These are phyloP conservation scores for Arnoldichthys spilopterus DNA, from an alignment of 2,797 vertebrate genomes.

Conservation along the genomic window DNA sequence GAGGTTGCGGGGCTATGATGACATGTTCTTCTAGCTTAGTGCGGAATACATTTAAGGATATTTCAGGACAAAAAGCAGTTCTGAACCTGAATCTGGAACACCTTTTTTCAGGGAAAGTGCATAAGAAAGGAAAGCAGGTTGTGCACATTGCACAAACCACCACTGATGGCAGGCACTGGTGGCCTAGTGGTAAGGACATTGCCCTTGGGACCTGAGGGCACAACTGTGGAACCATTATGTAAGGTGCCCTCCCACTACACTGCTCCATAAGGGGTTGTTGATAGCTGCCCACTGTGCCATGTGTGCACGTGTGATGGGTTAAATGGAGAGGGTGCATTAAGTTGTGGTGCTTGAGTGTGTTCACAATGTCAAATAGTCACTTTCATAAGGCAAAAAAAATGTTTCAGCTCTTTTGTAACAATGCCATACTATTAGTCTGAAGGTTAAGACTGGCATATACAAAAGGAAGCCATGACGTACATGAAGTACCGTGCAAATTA, in stretches of 20 bases:
- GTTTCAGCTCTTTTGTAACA: conserved; percentile 6
- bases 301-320: too few species aligned
- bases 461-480: neutral
- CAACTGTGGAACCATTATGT: too few species aligned
- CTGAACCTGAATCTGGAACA: neutral
- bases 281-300: too few species aligned
- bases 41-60: neutral
- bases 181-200: too few species aligned
- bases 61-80: neutral
- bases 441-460: conserved; percentile 7
- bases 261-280: too few species aligned
- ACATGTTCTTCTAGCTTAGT: neutral
- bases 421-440: conserved; percentile 4
- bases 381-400: conserved; percentile 1
- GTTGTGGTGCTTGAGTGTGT: too few species aligned
- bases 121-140: neutral
- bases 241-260: too few species aligned
- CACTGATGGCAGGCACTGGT: too few species aligned
- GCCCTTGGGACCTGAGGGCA: too few species aligned
- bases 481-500: conserved; percentile 21
- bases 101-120: too few species aligned
- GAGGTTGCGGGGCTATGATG: neutral
- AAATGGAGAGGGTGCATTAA: too few species aligned
- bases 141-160: neutral
- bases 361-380: too few species aligned